Evolutionary conservation across 2,113 vertebrate genomes (phyloP).

Genomic region (Micromys minutus): DNA sequence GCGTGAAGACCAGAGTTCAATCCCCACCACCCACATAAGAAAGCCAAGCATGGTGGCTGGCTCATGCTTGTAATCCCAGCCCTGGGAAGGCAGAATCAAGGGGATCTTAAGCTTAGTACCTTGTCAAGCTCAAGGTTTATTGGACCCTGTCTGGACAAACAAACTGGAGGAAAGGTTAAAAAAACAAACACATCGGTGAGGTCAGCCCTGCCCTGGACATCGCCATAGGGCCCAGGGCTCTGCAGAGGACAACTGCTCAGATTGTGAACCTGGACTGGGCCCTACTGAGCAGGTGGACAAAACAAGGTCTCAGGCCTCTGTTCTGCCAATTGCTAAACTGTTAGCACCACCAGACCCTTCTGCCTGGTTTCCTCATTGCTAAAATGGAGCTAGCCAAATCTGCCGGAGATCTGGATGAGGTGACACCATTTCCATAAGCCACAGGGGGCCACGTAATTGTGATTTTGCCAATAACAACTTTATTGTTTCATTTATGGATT

Average conservation of each 20-base stretch:
- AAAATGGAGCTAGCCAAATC: not conserved
- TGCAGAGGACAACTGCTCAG: no score
- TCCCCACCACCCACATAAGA: not conserved
- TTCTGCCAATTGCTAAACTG: not conserved
- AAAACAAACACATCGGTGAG: accelerated
- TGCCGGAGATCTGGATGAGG: not conserved
- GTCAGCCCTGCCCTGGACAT: not conserved
- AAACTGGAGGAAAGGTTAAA: not conserved
- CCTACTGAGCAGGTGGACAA: not conserved
- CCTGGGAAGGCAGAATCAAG: no score
- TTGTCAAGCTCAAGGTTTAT: not conserved
- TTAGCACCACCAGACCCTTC: not conserved
- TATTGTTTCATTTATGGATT: not conserved
- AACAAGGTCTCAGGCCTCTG: not conserved
- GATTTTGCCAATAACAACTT: slow-evolving; percentile 10
- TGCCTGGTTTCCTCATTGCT: not conserved
- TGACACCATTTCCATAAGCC: not conserved
- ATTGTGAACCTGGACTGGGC: not conserved
- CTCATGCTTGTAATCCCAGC: not conserved
- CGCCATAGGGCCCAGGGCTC: not conserved
- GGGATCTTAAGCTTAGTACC: not conserved
- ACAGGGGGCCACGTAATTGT: not conserved
- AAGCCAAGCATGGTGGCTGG: no score
- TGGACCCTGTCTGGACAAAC: not conserved
- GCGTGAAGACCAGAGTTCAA: not conserved